Percentiles rank a stretch among this genome's conserved stretches.
Evolutionary conservation across 2,888 invertebrate genomes (phyloP).

Genomic region (Amblyteles armatorius): DNA sequence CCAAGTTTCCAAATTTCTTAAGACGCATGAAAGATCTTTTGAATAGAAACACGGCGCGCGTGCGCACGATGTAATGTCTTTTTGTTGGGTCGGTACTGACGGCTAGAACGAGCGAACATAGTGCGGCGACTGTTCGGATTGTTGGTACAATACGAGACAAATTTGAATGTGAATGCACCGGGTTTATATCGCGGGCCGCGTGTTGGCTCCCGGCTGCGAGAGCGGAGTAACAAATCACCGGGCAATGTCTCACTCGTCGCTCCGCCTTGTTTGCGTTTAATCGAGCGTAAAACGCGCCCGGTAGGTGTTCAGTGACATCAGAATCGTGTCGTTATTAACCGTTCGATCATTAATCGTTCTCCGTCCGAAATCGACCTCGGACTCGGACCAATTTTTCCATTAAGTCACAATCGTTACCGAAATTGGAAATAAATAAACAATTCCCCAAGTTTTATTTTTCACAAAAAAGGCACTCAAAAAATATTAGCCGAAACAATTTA

Average conservation of each 20-base stretch:
- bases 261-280: constrained; percentile 21
- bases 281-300: background rate
- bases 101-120: background rate
- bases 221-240: constrained; percentile 41
- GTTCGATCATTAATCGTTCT: background rate
- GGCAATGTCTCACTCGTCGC: constrained; percentile 24
- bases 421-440: no score
- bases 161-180: constrained; percentile 55
- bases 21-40: constrained; percentile 7
- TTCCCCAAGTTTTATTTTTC: no score
- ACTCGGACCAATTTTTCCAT: background rate
- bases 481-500: no score
- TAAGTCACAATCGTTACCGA: no score
- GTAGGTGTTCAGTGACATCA: background rate
- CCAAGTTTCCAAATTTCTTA: constrained; percentile 33
- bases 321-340: background rate
- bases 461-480: no score
- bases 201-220: constrained; percentile 16
- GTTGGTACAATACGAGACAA: constrained; percentile 23
- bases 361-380: background rate
- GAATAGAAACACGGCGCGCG: background rate
- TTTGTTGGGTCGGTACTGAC: background rate
- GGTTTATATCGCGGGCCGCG: background rate
- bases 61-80: background rate
- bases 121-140: constrained; percentile 10